Evolutionary conservation across 2,888 invertebrate genomes (phyloP).

Genomic region (Volucella bombylans): DNA sequence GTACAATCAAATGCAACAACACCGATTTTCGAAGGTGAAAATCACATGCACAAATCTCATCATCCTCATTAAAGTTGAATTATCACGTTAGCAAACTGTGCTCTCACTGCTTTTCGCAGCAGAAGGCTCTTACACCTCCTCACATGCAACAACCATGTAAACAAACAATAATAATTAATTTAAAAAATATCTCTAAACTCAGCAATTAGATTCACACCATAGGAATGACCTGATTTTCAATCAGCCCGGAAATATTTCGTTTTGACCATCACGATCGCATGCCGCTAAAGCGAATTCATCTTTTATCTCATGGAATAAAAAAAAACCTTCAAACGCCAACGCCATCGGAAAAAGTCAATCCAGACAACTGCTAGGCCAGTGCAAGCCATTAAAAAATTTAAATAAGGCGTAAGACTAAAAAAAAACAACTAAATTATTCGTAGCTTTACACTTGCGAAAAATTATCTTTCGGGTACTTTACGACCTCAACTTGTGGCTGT

Average conservation of each 20-base stretch:
- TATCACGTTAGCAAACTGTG: slow-evolving; percentile 28
- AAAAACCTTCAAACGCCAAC: slow-evolving; percentile 2
- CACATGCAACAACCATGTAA: slow-evolving; percentile 48
- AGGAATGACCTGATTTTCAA: slow-evolving; percentile 60
- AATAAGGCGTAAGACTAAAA: slow-evolving; percentile 12
- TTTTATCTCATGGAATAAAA: slow-evolving; percentile 8
- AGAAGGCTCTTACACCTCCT: slow-evolving; percentile 10
- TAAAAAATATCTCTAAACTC: slow-evolving; percentile 19
- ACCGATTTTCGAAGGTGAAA: slow-evolving; percentile 55
- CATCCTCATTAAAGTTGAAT: slow-evolving; percentile 42
- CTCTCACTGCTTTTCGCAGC: slow-evolving; percentile 32
- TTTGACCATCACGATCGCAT: slow-evolving; percentile 45
- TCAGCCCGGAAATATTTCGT: slow-evolving; percentile 68
- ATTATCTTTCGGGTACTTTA: slow-evolving; percentile 14
- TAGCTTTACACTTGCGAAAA: slow-evolving; percentile 27
- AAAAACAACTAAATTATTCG: slow-evolving; percentile 35
- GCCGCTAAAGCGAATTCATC: slow-evolving; percentile 29
- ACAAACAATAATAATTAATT: slow-evolving; percentile 43
- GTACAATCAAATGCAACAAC: not conserved
- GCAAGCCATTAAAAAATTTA: slow-evolving; percentile 9
- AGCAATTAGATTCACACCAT: slow-evolving; percentile 35
- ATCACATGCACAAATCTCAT: slow-evolving; percentile 35
- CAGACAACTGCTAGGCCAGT: not conserved
- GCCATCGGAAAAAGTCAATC: slow-evolving; percentile 27
- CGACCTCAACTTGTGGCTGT: slow-evolving; percentile 19